These are phyloP conservation scores for Epinephelus awoara DNA, from an alignment of 2,797 vertebrate species.

Conservation along the genomic window DNA sequence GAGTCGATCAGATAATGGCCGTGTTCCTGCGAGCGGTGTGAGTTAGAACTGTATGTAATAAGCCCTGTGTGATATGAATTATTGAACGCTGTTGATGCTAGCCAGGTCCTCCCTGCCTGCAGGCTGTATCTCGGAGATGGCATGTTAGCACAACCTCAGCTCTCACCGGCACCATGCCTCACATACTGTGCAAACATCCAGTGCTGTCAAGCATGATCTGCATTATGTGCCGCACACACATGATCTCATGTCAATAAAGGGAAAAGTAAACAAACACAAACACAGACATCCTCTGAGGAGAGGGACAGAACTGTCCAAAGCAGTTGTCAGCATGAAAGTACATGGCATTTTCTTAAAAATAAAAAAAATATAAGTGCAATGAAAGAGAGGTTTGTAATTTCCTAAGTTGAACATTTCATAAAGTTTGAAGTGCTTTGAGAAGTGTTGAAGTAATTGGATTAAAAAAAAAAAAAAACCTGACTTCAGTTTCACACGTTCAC, in stretches of 20 bases:
- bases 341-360: no score
- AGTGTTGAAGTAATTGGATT: neutral
- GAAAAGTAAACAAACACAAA: neutral
- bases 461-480: no score
- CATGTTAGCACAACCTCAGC: conserved; percentile 39
- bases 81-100: conserved; percentile 65
- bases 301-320: neutral
- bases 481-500: neutral
- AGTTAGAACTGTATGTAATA: conserved; percentile 46
- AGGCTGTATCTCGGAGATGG: conserved; percentile 47
- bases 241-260: neutral
- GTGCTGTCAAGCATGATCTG: conserved; percentile 1
- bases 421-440: neutral
- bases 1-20: conserved; percentile 47
- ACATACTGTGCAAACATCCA: conserved; percentile 8
- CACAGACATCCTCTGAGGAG: neutral
- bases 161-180: neutral
- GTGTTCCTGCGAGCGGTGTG: conserved; percentile 29
- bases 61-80: conserved; percentile 65
- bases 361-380: neutral
- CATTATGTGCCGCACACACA: neutral
- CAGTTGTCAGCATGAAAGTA: no score
- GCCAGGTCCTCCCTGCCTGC: conserved; percentile 37
- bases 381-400: neutral
- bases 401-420: neutral